These are phyloP conservation scores for Embidobia sp. DNA, from an alignment of 2,888 invertebrate genomes.

Conservation along the genomic window DNA sequence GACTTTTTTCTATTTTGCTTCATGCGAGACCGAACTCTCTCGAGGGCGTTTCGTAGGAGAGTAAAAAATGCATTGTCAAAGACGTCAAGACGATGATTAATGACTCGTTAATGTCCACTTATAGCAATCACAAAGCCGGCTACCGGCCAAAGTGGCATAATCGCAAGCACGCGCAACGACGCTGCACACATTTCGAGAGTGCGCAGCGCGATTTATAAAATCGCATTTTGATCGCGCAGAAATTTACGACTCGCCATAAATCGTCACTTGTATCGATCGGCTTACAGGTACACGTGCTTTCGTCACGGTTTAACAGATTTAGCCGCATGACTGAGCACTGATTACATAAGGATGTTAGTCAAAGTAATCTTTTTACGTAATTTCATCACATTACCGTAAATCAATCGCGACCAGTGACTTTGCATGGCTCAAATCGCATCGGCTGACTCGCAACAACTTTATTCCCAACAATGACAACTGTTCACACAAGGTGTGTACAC, in stretches of 20 bases:
- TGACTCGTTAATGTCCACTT: constrained; percentile 76
- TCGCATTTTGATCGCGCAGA: constrained; percentile 69
- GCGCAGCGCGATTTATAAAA: constrained; percentile 69
- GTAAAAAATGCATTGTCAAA: constrained; percentile 62
- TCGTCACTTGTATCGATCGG: constrained; percentile 68
- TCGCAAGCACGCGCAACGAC: constrained; percentile 63
- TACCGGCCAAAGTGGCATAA: constrained; percentile 74
- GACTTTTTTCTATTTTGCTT: constrained; percentile 19
- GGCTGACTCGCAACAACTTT: constrained; percentile 15
- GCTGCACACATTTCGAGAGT: constrained; percentile 58
- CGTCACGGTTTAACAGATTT: constrained; percentile 65
- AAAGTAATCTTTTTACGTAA: constrained; percentile 38
- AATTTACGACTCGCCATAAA: constrained; percentile 71
- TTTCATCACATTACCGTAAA: constrained; percentile 51
- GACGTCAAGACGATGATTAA: constrained; percentile 73
- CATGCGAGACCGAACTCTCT: constrained; percentile 11
- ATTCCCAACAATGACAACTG: constrained; percentile 11
- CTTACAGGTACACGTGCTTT: constrained; percentile 65
- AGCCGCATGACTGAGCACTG: constrained; percentile 56
- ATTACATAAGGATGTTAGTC: constrained; percentile 55
- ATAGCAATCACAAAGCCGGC: constrained; percentile 71
- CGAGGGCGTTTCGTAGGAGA: constrained; percentile 47
- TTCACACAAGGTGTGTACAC: too few relatives aligned
- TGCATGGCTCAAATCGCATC: neutral
- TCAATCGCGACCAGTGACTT: constrained; percentile 48